phyloP scores from a whole-genome alignment of 2,797 vertebrate species.

The Cossypha niveicapilla region DNA sequence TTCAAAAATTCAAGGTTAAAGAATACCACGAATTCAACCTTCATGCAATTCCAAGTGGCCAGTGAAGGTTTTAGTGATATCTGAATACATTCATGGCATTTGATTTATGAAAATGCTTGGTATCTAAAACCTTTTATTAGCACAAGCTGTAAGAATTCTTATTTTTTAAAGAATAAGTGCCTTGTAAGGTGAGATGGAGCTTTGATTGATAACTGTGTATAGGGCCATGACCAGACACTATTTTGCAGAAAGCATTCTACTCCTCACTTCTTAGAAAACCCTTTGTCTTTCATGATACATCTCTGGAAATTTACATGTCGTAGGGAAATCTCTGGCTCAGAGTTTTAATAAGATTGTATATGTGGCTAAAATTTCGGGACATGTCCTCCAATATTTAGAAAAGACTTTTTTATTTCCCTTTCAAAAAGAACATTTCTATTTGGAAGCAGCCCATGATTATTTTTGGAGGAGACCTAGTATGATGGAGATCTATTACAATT shows the following conservation, averaged over 20 bases:
- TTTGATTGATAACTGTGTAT: not conserved
- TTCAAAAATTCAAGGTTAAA: not conserved
- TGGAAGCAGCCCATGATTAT: not conserved
- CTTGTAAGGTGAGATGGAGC: not conserved
- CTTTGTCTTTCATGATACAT: not conserved
- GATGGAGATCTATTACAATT: not conserved
- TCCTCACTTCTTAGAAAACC: not conserved
- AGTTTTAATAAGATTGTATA: not conserved
- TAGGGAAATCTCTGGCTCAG: not conserved
- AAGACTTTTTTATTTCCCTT: not conserved
- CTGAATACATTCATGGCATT: not conserved
- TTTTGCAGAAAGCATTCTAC: not conserved
- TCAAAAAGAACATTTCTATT: not conserved
- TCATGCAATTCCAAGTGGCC: not conserved
- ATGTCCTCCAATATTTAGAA: not conserved
- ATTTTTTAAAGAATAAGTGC: not conserved
- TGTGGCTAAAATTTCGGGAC: not conserved
- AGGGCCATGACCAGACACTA: not conserved
- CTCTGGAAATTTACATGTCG: not conserved
- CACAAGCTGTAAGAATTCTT: not conserved
- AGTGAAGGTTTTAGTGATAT: not conserved
- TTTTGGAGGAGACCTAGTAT: not conserved
- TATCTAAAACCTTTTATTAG: not conserved
- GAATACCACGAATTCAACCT: not conserved
- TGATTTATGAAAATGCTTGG: not conserved